These are phyloP conservation scores for Lepidocyrtoides sp. DNA, from an alignment of 2,888 invertebrate species.

Conservation along the genomic window DNA sequence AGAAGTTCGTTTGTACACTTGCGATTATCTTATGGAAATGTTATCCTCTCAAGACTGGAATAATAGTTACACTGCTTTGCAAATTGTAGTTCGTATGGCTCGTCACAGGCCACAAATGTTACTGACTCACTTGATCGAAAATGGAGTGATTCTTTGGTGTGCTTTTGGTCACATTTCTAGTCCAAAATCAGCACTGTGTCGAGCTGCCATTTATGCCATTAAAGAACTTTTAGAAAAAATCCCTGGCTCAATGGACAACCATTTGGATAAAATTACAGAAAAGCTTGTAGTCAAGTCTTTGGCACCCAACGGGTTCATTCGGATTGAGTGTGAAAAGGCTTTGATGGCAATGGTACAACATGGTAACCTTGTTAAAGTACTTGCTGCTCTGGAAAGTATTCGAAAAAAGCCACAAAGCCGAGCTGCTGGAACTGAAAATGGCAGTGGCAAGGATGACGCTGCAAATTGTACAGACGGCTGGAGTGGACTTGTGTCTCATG, in stretches of 20 bases:
- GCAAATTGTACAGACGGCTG: constrained; percentile 53
- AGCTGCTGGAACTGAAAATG: constrained; percentile 24
- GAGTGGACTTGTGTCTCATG: constrained; percentile 54
- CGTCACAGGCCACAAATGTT: constrained; percentile 44
- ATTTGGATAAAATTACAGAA: constrained; percentile 58
- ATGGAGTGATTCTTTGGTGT: constrained; percentile 46
- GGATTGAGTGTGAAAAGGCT: constrained; percentile 53
- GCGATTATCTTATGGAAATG: constrained; percentile 52
- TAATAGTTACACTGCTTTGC: constrained; percentile 13
- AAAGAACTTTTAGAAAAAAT: constrained; percentile 57
- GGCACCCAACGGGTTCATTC: constrained; percentile 65
- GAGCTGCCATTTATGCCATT: constrained; percentile 56
- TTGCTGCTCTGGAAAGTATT: constrained; percentile 46
- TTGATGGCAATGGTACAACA: constrained; percentile 53
- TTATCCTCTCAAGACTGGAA: constrained; percentile 56
- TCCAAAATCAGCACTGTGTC: constrained; percentile 47
- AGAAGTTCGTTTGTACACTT: constrained; percentile 42
- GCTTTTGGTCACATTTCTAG: constrained; percentile 54
- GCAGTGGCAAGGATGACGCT: constrained; percentile 42
- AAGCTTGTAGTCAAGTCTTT: constrained; percentile 55
- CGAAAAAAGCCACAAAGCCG: constrained; percentile 11
- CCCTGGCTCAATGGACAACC: constrained; percentile 44
- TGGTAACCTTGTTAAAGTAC: constrained; percentile 43
- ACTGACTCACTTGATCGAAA: not conserved
- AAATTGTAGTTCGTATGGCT: constrained; percentile 53